Base-by-base conservation (phyloP, 2,113 vertebrate genomes). In the Rhegmatorhina hoffmannsi region DNA sequence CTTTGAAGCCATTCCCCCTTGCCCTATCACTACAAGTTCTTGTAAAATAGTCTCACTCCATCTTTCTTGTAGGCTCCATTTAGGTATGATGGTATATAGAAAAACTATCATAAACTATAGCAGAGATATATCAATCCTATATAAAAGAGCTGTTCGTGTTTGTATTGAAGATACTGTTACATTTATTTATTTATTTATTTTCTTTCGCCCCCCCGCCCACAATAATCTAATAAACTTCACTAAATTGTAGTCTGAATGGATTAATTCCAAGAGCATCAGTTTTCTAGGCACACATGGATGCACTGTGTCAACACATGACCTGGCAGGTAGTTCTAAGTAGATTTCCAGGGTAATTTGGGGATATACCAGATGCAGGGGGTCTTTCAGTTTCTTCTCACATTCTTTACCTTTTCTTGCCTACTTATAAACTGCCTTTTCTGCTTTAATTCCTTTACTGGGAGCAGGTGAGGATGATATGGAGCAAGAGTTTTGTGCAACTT, bases 401-500 rank as follows among this genome's bases (percentile, higher is more conserved):
- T 75, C 36, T 75, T 87, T 74, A 50, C 24, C 24, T 50, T 92
- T 89, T 93, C 33, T 28, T 84, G 7, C 76, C 90, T 56, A 18
- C 29, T 84, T 43, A 62, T 60, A 86, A 50, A 89, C 43, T 56
- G 12, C 36, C n/a, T 50, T 10, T 58, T 63, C 29, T 89, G 5
- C 79, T 95, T 94, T 96, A 72, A 91, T 96, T 89, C 68, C 17
- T 81, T 94, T 86, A 11, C 33, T 90, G 40, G 78, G 59, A 90
- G 40, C 78, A 60, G 38, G 31, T 79, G 40, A 95, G 44, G 76
- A 34, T 5, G 1, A 52, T 59, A 64, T 6, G 33, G 18, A 92
- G 91, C 86, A 60, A 64, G 49, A 55, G 36, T 66, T 84, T 78
- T 89, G 84, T 94, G 53, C 79, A 92, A 89, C 67, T 96, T 90